Evolutionary conservation across 2,888 invertebrate species (phyloP).

Genomic region (Mythimna vitellina): DNA sequence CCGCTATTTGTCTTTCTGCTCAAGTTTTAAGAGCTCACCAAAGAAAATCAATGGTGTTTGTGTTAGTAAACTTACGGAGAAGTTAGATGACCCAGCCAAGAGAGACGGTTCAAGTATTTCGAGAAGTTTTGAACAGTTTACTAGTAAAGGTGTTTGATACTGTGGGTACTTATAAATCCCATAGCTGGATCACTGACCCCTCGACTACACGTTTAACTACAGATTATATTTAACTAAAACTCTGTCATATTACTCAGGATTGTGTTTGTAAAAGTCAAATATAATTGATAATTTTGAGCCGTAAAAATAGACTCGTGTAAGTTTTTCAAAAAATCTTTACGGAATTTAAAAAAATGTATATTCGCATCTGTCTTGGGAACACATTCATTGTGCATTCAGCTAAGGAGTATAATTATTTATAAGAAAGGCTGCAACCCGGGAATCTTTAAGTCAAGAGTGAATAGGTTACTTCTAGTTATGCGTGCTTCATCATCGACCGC

Average conservation of each 20-base stretch:
- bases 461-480: no score
- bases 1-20: conserved; percentile 53
- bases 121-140: conserved; percentile 37
- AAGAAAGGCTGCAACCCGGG: no score
- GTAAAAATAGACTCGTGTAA: neutral
- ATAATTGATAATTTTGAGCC: neutral
- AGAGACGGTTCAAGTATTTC: conserved; percentile 42
- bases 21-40: conserved; percentile 49
- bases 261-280: neutral
- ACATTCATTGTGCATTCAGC: no score
- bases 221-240: neutral
- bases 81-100: conserved; percentile 46
- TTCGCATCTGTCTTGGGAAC: no score
- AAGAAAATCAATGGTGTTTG: conserved; percentile 58
- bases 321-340: neutral
- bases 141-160: conserved; percentile 13
- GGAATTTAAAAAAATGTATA: neutral
- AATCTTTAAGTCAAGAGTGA: no score
- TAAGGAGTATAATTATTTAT: no score
- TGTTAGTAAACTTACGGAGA: conserved; percentile 46
- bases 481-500: no score
- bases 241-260: neutral
- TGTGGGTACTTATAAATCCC: neutral
- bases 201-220: neutral
- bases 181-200: neutral